These are phyloP conservation scores for Drosophila setifemur DNA, from an alignment of 1,140 invertebrate genomes.

Conservation along the genomic window DNA sequence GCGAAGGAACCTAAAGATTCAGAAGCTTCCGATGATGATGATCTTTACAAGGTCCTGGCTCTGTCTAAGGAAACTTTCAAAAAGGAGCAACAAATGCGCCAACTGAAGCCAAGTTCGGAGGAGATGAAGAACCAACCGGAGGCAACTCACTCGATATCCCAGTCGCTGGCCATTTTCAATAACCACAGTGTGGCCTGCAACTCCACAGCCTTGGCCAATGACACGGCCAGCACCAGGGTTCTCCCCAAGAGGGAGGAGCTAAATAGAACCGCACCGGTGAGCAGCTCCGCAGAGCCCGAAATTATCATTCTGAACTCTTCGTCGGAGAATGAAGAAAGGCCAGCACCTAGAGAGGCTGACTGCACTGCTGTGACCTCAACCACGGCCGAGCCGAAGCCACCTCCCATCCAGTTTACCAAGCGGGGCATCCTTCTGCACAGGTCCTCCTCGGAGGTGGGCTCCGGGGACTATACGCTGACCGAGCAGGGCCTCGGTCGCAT, in stretches of 20 bases:
- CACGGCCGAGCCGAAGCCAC: conserved; percentile 6
- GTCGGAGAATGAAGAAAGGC: no score
- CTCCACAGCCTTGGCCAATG: conserved; percentile 49
- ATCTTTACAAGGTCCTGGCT: conserved; percentile 26
- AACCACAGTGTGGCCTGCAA: conserved; percentile 62
- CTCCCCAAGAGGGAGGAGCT: background rate
- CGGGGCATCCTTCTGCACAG: conserved; percentile 58
- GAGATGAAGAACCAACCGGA: no score
- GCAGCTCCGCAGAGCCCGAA: background rate
- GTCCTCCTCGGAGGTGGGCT: background rate
- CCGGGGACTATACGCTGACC: conserved; percentile 46
- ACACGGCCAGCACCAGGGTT: conserved; percentile 19
- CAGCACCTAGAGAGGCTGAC: conserved; percentile 34
- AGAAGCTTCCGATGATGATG: background rate
- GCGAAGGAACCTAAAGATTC: background rate
- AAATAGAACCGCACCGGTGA: conserved; percentile 5
- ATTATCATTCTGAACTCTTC: background rate
- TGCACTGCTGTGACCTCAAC: conserved; percentile 71
- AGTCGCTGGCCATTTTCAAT: conserved; percentile 22
- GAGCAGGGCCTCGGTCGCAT: conserved; percentile 47
- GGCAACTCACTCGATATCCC: background rate
- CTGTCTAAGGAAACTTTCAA: conserved; percentile 26
- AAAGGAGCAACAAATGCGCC: conserved; percentile 14
- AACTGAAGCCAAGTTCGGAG: background rate
- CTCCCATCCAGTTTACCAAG: conserved; percentile 23